These are phyloP conservation scores for Opisthograptis luteolata DNA, from an alignment of 2,888 invertebrate genomes.

Conservation along the genomic window DNA sequence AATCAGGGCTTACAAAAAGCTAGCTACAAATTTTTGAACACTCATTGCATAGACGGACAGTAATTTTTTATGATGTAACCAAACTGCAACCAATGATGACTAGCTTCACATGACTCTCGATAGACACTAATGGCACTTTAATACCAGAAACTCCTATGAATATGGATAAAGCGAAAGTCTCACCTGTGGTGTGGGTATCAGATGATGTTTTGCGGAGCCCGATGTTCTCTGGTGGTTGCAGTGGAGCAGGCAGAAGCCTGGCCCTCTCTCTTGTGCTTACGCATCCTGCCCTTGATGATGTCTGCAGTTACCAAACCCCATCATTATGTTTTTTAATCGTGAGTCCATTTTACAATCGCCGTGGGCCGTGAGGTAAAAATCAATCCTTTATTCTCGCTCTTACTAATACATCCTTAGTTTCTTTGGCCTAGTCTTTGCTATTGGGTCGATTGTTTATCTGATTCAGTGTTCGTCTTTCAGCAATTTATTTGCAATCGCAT, in stretches of 20 bases:
- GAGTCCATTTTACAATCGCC: conserved; percentile 82
- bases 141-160: neutral
- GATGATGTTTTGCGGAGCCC: conserved; percentile 66
- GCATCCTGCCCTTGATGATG: conserved; percentile 77
- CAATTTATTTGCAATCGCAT: conserved; percentile 77
- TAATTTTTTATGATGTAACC: too few relatives aligned
- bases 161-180: conserved; percentile 19
- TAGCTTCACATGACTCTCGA: too few relatives aligned
- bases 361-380: conserved; percentile 77
- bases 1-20: too few relatives aligned
- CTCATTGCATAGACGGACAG: too few relatives aligned
- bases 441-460: conserved; percentile 62
- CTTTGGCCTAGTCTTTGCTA: conserved; percentile 82
- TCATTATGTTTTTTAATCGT: conserved; percentile 73
- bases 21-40: too few relatives aligned
- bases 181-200: conserved; percentile 72
- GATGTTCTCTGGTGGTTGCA: conserved; percentile 69
- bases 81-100: too few relatives aligned
- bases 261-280: conserved; percentile 80
- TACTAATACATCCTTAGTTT: conserved; percentile 80
- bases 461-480: conserved; percentile 67
- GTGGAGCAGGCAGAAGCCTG: conserved; percentile 79
- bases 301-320: conserved; percentile 75
- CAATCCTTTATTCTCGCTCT: conserved; percentile 73
- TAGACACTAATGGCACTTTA: neutral